Evolutionary conservation across 1,140 invertebrate genomes (phyloP).

Genomic region (Mylabris phalerata): DNA sequence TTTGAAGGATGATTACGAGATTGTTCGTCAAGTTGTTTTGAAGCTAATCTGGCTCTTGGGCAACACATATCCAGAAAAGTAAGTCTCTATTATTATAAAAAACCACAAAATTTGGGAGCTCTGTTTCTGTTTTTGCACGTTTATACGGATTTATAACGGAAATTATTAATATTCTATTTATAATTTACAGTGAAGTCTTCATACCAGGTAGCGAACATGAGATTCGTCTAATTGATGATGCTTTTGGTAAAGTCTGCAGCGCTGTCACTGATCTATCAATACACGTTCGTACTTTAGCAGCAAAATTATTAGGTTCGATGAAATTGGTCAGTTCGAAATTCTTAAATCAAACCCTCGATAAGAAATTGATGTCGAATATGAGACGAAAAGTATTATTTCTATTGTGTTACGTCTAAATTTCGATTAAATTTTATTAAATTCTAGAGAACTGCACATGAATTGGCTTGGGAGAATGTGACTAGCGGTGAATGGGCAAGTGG

Average conservation of each 20-base stretch:
- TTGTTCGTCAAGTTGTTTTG: constrained; percentile 78
- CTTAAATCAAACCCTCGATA: constrained; percentile 93
- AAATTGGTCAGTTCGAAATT: constrained; percentile 81
- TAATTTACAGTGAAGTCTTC: constrained; percentile 52
- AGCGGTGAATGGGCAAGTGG: constrained; percentile 88
- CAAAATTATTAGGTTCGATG: constrained; percentile 78
- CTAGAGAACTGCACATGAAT: constrained; percentile 72
- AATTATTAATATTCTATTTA: neutral
- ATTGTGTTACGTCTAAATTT: constrained; percentile 22
- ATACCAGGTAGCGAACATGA: constrained; percentile 64
- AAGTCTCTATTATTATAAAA: constrained; percentile 28
- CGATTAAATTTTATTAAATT: neutral
- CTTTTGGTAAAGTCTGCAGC: constrained; percentile 92
- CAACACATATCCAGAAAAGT: constrained; percentile 82
- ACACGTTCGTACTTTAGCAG: constrained; percentile 72
- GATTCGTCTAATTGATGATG: constrained; percentile 87
- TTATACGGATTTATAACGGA: neutral
- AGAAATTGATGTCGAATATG: constrained; percentile 97
- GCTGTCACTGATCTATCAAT: constrained; percentile 90
- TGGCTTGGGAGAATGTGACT: constrained; percentile 69
- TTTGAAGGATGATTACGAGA: constrained; percentile 91
- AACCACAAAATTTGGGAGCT: too few species aligned
- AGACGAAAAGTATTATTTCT: constrained; percentile 48
- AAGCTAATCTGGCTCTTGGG: constrained; percentile 81
- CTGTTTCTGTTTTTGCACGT: too few species aligned